Base-by-base conservation (phyloP, 1,140 invertebrate genomes). In the Bilobella aurantiaca region DNA sequence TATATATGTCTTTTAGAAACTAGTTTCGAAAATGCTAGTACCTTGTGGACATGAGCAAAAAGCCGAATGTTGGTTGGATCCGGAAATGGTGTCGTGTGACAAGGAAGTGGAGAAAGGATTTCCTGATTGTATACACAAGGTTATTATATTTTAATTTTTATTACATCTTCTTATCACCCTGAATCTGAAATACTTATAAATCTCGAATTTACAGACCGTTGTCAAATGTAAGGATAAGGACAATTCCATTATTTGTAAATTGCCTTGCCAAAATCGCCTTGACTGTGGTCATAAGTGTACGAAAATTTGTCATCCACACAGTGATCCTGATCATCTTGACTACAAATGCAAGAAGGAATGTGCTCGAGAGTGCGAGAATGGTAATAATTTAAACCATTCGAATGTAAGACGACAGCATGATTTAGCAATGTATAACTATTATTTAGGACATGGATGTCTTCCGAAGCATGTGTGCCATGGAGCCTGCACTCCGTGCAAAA, bases 221-320 rank as follows among this genome's bases (percentile, higher is more conserved):
- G 21, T 66, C 5, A 58, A 66, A 31, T 71, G 66, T 58, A 5
- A 56, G 3, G 23, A 60, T 5, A 59, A 56, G 18, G 58, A 69
- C 25, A 30, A 29, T 3, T 31, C 27, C 21, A 14, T 68, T 28
- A 29, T 47, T 27, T 72, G 71, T 53, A 60, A 56, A 34, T 47
- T 27, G 27, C 32, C 47, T 18, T 72, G 71, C 27, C 32, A 59
- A 1, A 58, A 42, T 18, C 60, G 71, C 5, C 37, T 72, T 2
- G 0, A 29, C 0, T 72, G 71, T 57, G 71, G 71, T 12, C 71
- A 72, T 62, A 58, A 66, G 2, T 72, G 71, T 59, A 62, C 37
- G 1, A 61, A 64, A 34, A 31, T 53, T 21, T 72, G 71, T 46
- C 71, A 72, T 32, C 32, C 47, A 28, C 56, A 58, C 0, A 37